Base-by-base conservation (phyloP, 2,797 vertebrate species). In the Taenioides sp. region DNA sequence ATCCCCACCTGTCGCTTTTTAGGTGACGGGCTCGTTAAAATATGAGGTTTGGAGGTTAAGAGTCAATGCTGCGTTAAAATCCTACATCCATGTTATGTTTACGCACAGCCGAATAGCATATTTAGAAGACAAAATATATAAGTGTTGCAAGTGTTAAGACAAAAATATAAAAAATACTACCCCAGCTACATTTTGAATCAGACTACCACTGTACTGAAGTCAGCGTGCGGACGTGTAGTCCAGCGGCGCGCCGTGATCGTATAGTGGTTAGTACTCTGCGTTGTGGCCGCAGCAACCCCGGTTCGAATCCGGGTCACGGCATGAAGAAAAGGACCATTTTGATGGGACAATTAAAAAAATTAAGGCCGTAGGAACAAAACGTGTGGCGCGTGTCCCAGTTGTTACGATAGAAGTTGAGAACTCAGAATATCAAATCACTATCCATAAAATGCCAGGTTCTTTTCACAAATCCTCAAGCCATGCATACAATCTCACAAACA, bases 201-300 rank as follows among this genome's bases (percentile, higher is more conserved):
- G 40, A 14, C 37, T 12, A 10, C 10, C 9, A 12, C 10, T 43
- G 40, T 14, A 43, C 40, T 43, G 40, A 40, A 52, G 16, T 2
- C 0, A 0, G 10, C 4, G 7, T 6, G 11, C 11, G 10, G 2
- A 2, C 37, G 10, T 3, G 12, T 49, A 23, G 63, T 9, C 7
- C 17, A 1, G 64, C 50, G 25, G 64, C n/a, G 6, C 54, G 78
- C 78, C 71, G 78, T 81, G 79, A 79, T 80, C 75, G 78, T 82
- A 80, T 82, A 82, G 80, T 65, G 80, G 80, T 83, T 63, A 80
- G 77, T 83, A 83, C 77, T 77, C 80, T 83, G 80, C 77, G 77
- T 77, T 83, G 77, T 83, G 77, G 77, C 72, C 75, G 80, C 75
- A 80, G 77, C 74, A 83, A 83, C 75, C 67, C 73, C 64, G 72